phyloP scores from a whole-genome alignment of 2,888 invertebrate genomes.

The Platycheirus albimanus region DNA sequence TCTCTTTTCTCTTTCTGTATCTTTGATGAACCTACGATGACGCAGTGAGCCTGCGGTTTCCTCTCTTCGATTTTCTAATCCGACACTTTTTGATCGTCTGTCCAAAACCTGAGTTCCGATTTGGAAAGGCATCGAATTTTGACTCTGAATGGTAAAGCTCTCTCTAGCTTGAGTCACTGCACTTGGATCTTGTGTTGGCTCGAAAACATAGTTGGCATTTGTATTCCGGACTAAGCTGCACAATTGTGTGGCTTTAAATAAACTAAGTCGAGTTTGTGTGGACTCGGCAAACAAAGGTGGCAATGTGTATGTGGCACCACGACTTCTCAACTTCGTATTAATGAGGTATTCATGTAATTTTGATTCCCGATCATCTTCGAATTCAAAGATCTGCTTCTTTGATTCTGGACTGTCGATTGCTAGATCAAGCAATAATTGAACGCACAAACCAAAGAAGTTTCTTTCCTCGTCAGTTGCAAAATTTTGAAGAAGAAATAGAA shows the following conservation, averaged over 20 bases:
- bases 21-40: constrained; percentile 80
- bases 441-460: constrained; percentile 85
- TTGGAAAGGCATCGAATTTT: constrained; percentile 75
- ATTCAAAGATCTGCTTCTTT: constrained; percentile 84
- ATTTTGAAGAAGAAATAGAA: constrained; percentile 84
- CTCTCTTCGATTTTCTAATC: background rate
- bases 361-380: constrained; percentile 83
- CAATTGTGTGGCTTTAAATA: constrained; percentile 73
- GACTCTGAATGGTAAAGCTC: constrained; percentile 75
- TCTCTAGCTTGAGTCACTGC: constrained; percentile 60
- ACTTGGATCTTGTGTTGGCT: constrained; percentile 76
- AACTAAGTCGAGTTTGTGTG: constrained; percentile 83
- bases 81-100: constrained; percentile 74
- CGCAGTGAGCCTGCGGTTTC: constrained; percentile 32
- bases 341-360: constrained; percentile 84
- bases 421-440: constrained; percentile 84
- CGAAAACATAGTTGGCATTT: constrained; percentile 70
- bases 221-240: constrained; percentile 70
- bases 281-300: constrained; percentile 87
- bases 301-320: constrained; percentile 84
- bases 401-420: constrained; percentile 84
- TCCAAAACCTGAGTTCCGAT: constrained; percentile 74
- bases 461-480: constrained; percentile 84
- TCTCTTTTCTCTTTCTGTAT: constrained; percentile 77
- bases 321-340: constrained; percentile 84